phyloP scores from a whole-genome alignment of 1,140 invertebrate species.

The Ceratina japonica region DNA sequence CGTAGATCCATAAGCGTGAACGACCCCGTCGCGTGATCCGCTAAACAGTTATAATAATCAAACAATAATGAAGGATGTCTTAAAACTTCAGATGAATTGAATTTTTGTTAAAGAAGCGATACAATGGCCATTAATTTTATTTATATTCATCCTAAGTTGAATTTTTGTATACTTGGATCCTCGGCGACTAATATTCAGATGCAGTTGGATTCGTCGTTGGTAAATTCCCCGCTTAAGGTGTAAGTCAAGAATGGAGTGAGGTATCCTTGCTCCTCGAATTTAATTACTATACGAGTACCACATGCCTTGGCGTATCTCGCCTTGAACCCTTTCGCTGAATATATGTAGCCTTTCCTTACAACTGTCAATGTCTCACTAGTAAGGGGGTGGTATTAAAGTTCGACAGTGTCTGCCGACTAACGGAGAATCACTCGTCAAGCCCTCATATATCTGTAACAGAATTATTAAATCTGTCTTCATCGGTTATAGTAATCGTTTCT shows the following conservation, averaged over 20 bases:
- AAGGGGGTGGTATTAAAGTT: conserved; percentile 77
- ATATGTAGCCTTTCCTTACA: conserved; percentile 81
- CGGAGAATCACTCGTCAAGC: conserved; percentile 75
- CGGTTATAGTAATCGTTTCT: not conserved
- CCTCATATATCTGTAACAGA: conserved; percentile 83
- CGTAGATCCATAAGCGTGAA: conserved; percentile 82
- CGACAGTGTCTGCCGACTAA: conserved; percentile 80
- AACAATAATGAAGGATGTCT: too few species aligned
- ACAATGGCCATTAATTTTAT: too few species aligned
- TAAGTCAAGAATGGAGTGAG: conserved; percentile 65
- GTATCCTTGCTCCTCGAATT: conserved; percentile 79
- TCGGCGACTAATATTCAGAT: conserved; percentile 83
- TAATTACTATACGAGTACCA: conserved; percentile 83
- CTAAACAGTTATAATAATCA: not conserved
- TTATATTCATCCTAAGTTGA: too few species aligned
- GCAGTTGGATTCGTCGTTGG: too few species aligned
- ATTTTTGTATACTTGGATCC: conserved; percentile 76
- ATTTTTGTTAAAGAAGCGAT: too few species aligned
- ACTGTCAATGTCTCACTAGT: conserved; percentile 84
- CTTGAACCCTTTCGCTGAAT: conserved; percentile 86
- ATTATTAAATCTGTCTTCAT: not conserved
- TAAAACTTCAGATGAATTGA: too few species aligned
- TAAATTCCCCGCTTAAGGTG: conserved; percentile 27
- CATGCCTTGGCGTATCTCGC: conserved; percentile 84
- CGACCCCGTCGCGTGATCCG: conserved; percentile 85